These are phyloP conservation scores for Thripadectes ignobilis DNA, from an alignment of 2,797 vertebrate genomes.

Conservation along the genomic window DNA sequence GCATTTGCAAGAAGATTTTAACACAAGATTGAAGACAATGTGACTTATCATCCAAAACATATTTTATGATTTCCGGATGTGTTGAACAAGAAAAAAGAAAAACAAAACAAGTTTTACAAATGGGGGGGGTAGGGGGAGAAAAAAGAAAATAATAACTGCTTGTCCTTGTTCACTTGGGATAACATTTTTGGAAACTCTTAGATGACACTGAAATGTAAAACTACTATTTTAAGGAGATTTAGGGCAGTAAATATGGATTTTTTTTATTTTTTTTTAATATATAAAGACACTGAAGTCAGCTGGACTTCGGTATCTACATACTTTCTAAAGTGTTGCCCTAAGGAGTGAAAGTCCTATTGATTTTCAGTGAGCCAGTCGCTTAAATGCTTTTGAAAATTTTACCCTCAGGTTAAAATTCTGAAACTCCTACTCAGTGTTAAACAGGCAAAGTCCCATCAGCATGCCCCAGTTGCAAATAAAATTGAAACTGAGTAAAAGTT, in stretches of 20 bases:
- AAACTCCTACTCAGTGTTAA: conserved; percentile 53
- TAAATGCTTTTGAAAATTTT: conserved; percentile 66
- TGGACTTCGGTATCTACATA: conserved; percentile 8
- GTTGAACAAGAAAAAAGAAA: neutral
- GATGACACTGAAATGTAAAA: neutral
- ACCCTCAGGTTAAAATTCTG: conserved; percentile 64
- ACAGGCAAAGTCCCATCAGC: conserved; percentile 44
- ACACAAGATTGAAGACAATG: neutral
- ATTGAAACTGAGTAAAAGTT: conserved; percentile 42
- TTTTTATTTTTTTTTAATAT: neutral
- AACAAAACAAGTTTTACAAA: neutral
- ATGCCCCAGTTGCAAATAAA: conserved; percentile 51
- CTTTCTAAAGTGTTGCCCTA: conserved; percentile 47
- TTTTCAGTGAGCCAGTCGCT: conserved; percentile 40
- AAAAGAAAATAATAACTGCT: neutral
- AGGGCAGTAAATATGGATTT: neutral
- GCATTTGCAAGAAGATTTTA: neutral
- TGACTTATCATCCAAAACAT: neutral
- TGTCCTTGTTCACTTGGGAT: neutral
- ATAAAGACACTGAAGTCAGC: neutral
- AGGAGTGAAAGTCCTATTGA: conserved; percentile 51
- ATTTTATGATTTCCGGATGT: neutral
- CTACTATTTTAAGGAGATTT: neutral
- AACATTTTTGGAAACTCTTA: neutral
- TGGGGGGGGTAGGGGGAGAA: neutral